phyloP scores from a whole-genome alignment of 2,888 invertebrate species.

The Ischnus inquisitorius region DNA sequence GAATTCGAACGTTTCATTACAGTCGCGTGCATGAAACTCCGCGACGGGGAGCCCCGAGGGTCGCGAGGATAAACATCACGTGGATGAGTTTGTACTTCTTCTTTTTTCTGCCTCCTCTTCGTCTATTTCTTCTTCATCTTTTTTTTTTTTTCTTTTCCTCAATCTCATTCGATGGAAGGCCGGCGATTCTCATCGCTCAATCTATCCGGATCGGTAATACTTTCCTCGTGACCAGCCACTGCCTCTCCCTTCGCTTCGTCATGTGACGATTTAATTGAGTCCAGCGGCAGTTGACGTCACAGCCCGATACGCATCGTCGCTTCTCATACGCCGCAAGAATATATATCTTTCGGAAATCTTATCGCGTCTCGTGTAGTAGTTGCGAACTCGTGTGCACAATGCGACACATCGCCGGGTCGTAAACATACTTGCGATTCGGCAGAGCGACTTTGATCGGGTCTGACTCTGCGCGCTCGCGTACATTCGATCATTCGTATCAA shows the following conservation, averaged over 20 bases:
- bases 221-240: constrained; percentile 69
- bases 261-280: constrained; percentile 71
- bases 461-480: neutral
- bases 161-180: constrained; percentile 20
- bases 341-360: constrained; percentile 48
- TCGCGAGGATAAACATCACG: constrained; percentile 22
- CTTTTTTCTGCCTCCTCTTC: neutral
- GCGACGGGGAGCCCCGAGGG: neutral
- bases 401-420: neutral
- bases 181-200: constrained; percentile 49
- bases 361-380: constrained; percentile 3
- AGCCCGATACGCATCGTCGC: constrained; percentile 53
- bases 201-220: constrained; percentile 61
- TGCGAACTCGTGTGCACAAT: neutral
- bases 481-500: constrained; percentile 16
- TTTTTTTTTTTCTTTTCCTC: constrained; percentile 15
- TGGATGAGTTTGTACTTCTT: neutral
- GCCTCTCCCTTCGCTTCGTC: constrained; percentile 52
- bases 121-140: neutral
- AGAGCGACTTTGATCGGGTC: constrained; percentile 8
- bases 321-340: constrained; percentile 55
- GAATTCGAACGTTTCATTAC: constrained; percentile 18
- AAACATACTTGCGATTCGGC: constrained; percentile 3
- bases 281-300: constrained; percentile 65
- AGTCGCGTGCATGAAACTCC: constrained; percentile 13